These are phyloP conservation scores for Struthio camelus DNA, from an alignment of 2,113 vertebrate species.

Conservation along the genomic window DNA sequence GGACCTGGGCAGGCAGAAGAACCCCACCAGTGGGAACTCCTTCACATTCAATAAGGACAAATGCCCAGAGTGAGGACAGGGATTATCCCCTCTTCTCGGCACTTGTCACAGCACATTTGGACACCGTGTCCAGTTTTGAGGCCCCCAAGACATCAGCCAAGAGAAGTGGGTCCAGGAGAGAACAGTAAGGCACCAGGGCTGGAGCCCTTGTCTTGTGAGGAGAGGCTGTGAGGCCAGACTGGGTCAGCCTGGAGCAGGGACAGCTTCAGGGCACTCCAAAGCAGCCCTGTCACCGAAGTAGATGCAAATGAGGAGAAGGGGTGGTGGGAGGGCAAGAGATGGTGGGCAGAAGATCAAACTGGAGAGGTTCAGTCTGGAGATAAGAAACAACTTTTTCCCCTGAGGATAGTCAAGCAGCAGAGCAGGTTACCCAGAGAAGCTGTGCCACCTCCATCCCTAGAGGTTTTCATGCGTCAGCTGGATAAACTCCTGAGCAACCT, in stretches of 20 bases:
- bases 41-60: background rate
- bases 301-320: accelerated
- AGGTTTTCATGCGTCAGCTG: background rate
- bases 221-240: background rate
- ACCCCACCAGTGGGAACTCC: background rate
- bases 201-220: accelerated
- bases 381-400: background rate
- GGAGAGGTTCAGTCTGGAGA: background rate
- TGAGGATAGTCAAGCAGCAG: accelerated
- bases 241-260: background rate
- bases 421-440: accelerated
- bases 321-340: background rate
- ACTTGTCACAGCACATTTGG: background rate
- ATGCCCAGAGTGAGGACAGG: background rate
- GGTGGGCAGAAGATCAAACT: background rate
- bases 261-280: background rate
- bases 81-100: background rate
- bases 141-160: background rate
- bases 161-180: background rate
- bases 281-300: too few relatives aligned
- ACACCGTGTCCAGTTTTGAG: background rate
- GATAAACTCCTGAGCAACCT: background rate
- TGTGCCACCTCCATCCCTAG: background rate
- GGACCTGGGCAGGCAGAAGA: background rate
- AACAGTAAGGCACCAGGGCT: too few relatives aligned